phyloP scores from a whole-genome alignment of 2,797 vertebrate species.

The Loris lydekkerianus region DNA sequence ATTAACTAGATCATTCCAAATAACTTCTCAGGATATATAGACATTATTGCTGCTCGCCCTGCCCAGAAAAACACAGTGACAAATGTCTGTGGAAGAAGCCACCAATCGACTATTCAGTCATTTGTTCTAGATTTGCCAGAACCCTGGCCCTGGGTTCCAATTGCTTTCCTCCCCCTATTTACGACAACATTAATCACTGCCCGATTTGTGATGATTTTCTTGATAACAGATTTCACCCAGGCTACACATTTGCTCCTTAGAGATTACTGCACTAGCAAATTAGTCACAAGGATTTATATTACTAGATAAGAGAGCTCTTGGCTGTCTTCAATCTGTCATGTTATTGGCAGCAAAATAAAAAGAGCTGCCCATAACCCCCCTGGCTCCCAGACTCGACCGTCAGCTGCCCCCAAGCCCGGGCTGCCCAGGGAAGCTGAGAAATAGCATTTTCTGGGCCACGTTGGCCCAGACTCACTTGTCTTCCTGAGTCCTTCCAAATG shows the following conservation, averaged over 20 bases:
- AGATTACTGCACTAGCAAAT: background rate
- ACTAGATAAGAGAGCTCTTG: background rate
- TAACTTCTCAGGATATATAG: background rate
- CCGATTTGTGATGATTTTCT: background rate
- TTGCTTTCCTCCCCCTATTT: background rate
- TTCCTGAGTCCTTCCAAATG: background rate
- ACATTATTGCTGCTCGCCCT: too few species aligned
- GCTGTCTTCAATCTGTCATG: background rate
- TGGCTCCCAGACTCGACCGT: background rate
- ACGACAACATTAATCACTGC: background rate
- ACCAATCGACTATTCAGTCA: too few species aligned
- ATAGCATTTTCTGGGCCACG: background rate
- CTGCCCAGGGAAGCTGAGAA: background rate
- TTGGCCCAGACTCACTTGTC: background rate
- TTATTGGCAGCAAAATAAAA: background rate
- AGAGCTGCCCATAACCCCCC: background rate
- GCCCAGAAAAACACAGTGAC: background rate
- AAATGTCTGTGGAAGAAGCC: background rate
- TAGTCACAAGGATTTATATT: constrained; percentile 34
- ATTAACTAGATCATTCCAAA: background rate
- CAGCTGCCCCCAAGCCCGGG: background rate
- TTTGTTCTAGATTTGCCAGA: background rate
- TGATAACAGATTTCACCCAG: constrained; percentile 19
- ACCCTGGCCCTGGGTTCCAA: background rate
- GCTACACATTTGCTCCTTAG: background rate